phyloP scores from a whole-genome alignment of 1,140 invertebrate genomes.

The Drosophila quadrilineata region DNA sequence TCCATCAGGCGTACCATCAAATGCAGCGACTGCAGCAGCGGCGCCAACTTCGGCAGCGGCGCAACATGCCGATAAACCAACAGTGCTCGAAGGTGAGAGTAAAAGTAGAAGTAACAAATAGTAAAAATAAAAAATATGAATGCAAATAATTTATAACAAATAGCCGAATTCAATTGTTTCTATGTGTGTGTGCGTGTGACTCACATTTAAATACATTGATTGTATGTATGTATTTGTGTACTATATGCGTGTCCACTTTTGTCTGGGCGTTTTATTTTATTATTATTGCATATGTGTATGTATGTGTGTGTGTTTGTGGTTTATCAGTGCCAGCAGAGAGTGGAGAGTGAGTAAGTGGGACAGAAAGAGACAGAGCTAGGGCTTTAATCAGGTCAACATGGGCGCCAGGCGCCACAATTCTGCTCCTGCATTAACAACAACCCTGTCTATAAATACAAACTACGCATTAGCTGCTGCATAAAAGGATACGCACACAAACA shows the following conservation, averaged over 20 bases:
- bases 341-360: no score
- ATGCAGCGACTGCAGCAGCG: constrained; percentile 8
- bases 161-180: background rate
- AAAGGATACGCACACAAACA: constrained; percentile 3
- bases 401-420: constrained; percentile 8
- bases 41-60: constrained; percentile 15
- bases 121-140: background rate
- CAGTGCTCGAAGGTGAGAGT: constrained; percentile 69
- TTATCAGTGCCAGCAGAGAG: constrained; percentile 5
- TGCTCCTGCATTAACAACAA: background rate
- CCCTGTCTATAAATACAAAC: constrained; percentile 25
- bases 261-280: constrained; percentile 16
- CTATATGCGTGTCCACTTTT: constrained; percentile 10
- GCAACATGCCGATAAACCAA: constrained; percentile 60
- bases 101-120: background rate
- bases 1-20: constrained; percentile 29
- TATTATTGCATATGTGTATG: background rate
- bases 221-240: background rate
- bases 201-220: background rate
- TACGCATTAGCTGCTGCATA: constrained; percentile 20
- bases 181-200: background rate
- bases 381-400: background rate
- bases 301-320: background rate
- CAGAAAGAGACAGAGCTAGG: no score
- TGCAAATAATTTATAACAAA: no score